Base-by-base conservation (phyloP, 2,797 vertebrate genomes). In the Cryptoblepharus egeriae region DNA sequence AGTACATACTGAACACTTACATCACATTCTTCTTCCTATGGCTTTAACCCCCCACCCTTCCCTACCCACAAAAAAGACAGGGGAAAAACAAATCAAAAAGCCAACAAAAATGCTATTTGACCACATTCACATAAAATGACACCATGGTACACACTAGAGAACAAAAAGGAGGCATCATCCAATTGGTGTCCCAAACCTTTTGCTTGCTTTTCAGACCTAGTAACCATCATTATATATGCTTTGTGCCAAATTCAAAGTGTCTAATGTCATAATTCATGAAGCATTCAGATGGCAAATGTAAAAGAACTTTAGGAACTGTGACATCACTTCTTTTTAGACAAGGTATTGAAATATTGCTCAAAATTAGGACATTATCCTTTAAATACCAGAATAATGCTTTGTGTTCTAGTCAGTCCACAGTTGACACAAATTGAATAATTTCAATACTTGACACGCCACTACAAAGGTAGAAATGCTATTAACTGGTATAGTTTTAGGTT, bases 21-120 rank as follows among this genome's bases (percentile, higher is more conserved):
- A 96, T 95, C 96, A 96, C 95, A 96, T 96, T 94, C 96, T 96
- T 95, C 95, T 94, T 96, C 94, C 96, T 98, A 98, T 98, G 97
- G 97, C 97, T 99, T 98, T 95, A 95, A 95, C 95, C 95, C 95
- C 89, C 94, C 88, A 90, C 94, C 87, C 85, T 76, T 61, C 75
- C 83, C 92, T 89, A 89, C 91, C 92, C 90, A 90, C 92, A 90
- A 87, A 91, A 94, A 85, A 95, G 79, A 95, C 87, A 92, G 89
- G 82, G 88, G 91, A 95, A 91, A 95, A 91, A 86, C 93, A 93
- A 95, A 94, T 91, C 87, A 89, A 90, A 72, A 85, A 84, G 71
- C 89, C 88, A 94, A 95, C 92, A 94, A 83, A 94, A 92, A 94
- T 85, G 95, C 96, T 95, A 96, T 95, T 95, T 92, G 95, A 96